Percentiles rank a stretch among this genome's conserved stretches.
phyloP scores from a whole-genome alignment of 2,797 vertebrate genomes.

The Silurus aristotelis region DNA sequence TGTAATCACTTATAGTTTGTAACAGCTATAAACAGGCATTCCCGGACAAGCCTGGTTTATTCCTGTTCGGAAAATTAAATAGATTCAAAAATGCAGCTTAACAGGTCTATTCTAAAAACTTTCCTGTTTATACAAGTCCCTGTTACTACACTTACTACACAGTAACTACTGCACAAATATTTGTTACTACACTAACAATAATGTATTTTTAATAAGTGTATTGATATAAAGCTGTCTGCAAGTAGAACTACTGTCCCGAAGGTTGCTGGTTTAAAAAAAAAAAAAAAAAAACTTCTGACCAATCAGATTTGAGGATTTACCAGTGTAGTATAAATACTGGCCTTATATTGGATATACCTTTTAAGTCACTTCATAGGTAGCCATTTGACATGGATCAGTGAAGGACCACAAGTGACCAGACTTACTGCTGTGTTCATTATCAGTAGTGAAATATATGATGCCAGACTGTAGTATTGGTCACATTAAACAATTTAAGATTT shows the following conservation, averaged over 20 bases:
- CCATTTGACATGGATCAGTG: neutral
- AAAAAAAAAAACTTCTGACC: neutral
- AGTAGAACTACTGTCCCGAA: neutral
- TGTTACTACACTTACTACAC: too few relatives aligned
- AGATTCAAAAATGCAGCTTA: neutral
- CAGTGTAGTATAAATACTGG: neutral
- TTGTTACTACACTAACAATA: neutral
- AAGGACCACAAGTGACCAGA: neutral
- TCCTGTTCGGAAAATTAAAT: neutral
- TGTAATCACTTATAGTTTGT: neutral
- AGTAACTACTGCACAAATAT: neutral
- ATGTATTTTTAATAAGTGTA: neutral
- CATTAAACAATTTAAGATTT: neutral
- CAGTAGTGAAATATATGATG: neutral
- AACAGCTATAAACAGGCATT: neutral
- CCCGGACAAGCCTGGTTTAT: neutral
- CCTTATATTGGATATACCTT: neutral
- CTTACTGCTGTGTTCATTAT: neutral
- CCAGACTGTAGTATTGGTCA: too few relatives aligned
- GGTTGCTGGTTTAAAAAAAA: neutral
- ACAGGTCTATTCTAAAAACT: neutral
- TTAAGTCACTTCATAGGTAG: neutral
- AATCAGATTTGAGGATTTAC: neutral
- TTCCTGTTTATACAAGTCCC: neutral
- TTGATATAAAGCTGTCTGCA: neutral